Conservation (phyloP, 2,797 vertebrate species). For the Falco columbarius region DNA sequence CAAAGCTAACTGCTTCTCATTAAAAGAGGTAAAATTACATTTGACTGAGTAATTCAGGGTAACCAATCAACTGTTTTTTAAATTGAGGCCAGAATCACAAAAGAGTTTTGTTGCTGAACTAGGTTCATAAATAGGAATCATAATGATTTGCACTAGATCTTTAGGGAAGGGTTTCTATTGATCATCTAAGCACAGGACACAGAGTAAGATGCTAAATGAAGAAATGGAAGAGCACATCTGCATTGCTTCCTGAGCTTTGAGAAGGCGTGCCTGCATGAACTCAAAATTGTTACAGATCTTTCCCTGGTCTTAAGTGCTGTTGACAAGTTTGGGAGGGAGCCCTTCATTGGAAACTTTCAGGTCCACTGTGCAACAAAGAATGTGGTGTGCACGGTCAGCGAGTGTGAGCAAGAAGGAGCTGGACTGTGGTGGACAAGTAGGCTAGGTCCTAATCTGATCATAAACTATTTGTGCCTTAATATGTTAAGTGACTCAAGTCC, state of each 20-base stretch:
- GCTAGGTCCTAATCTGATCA: neutral
- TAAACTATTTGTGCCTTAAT: neutral
- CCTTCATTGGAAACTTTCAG: neutral
- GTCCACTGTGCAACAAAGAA: neutral
- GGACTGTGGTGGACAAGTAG: neutral
- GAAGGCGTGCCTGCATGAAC: neutral
- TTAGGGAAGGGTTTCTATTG: neutral
- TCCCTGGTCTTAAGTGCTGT: neutral
- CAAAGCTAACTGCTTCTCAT: neutral
- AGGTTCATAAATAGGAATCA: neutral
- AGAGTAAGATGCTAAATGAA: neutral
- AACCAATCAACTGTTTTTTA: neutral
- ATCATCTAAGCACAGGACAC: neutral
- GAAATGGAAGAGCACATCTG: neutral
- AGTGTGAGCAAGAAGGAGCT: neutral
- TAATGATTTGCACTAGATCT: neutral
- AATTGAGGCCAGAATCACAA: neutral
- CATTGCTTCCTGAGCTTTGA: neutral
- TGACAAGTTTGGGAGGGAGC: neutral
- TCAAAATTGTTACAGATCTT: neutral
- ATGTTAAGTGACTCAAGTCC: neutral
- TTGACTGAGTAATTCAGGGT: neutral
- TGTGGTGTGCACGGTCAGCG: accelerated
- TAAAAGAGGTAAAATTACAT: neutral
- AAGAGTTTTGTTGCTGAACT: neutral